Base-by-base conservation (phyloP, 2,797 vertebrate genomes). In the Argentina silus region DNA sequence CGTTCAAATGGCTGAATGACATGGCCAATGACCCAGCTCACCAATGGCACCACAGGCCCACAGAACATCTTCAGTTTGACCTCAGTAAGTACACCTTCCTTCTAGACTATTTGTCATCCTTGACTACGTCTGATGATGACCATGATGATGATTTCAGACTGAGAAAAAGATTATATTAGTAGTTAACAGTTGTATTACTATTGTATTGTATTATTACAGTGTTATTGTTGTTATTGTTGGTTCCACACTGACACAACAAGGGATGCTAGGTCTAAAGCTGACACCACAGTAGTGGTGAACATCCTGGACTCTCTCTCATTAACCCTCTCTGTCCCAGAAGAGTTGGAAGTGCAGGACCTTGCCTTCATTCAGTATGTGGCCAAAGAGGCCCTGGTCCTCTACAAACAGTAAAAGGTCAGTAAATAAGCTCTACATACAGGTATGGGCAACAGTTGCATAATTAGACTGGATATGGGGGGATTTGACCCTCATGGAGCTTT, bases 1-100 rank as follows among this genome's bases (percentile, higher is more conserved):
- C 93, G 0, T 78, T 81, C n/a, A 84, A 84, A 17, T 83, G 95
- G 85, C 72, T 95, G 80, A 83, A 75, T 72, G 87, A 85, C 88
- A 94, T 95, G 92, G 88, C 92, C 70, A 85, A 91, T 96, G 69
- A 89, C 92, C 53, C 91, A 89, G 66, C 87, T 95, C 75, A 89
- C 88, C 73, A 90, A 89, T 47, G 73, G 62, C 84, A 90, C 84
- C 1, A 79, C 57, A 0, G 84, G 74, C 74, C 77, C 87, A 27
- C 80, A 85, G 75, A 83, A 76, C 55, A 79, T 89, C 85, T 95
- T 95, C 88, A 93, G 73, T 9, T 85, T 95, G 74, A 83, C 90
- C 69, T 86, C 89, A 86, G 95, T 96, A 93, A 51, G 65, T 36
- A 21, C 7, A n/a, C 3, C 14, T 14, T 17, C 5, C 7, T 15